Evolutionary conservation across 2,888 invertebrate species (phyloP), one percentile per base, ranked within the genome.

Genomic region (Creontiades dilutus): DNA sequence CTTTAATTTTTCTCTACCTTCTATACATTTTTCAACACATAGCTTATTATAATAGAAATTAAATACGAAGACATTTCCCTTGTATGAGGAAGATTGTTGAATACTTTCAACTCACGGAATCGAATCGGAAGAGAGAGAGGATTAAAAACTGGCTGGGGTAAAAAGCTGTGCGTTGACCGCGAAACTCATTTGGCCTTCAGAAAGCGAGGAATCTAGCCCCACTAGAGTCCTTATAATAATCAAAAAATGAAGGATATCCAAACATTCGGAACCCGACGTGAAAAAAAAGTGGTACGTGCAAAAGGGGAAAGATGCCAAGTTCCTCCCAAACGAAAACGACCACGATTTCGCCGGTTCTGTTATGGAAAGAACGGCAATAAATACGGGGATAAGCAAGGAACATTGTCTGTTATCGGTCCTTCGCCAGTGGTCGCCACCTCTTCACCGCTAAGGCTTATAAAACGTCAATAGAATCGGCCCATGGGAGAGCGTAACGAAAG

Each of bases 381-480:
- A 86, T 86, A 86, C 47, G 61, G 23, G 86, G 86, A 86, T 86
- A 57, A 85, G 57, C 68, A 48, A 86, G 86, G 86, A 75, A 75
- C 75, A 86, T 86, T 86, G 86, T 86, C 75, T 48, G 86, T 75
- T 86, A 86, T 86, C 86, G 86, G 75, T 68, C 27, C 61, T 75
- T 37, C 48, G 86, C 47, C 82, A 47, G 27, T 52, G 82, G 52
- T 47, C 82, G 23, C 82, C 80, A 57, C 80, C 80, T 88, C 88
- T 52, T 55, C 78, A 46, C 13, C 48, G 5, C 76, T 37, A 13
- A 5, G 46, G 37, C 47, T 52, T 52, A 88, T 88, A 88, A 88
- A 68, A 88, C 80, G 88, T 88, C 88, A 88, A 88, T 88, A 88
- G 88, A 88, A 88, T 78, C 55, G 52, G 75, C 19, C 86, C 86